Evolutionary conservation across 2,888 invertebrate species (phyloP), one percentile per base, ranked within the genome.

Genomic region (Drosophila neotestacea): DNA sequence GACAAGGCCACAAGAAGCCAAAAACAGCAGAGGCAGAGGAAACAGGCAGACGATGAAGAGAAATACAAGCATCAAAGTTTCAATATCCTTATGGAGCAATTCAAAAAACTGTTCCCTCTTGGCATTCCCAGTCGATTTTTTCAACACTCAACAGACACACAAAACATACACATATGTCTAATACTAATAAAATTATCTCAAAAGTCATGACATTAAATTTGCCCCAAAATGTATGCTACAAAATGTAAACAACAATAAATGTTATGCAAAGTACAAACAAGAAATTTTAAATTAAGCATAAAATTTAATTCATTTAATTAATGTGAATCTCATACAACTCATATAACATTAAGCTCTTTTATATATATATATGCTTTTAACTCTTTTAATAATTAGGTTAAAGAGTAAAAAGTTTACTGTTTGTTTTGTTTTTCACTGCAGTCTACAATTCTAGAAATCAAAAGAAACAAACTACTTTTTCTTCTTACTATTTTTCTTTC

Each of bases 11-110:
- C 39, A 59, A 62, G 48, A 50, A 63, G 69, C 28, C 58, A 55
- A 55, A 47, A 59, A 27, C 39, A 41, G 1, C n/a, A 41, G 0
- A 13, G 41, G 10, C 36, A n/a, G 9, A 36, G 0, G 10, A 32
- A 44, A 3, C 22, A 22, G 22, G 22, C 22, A 22, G 22, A 22
- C 22, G 52, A 34, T 13, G 38, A 16, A 38, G 62, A 10, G 36
- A 13, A 27, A 52, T 34, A 66, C 41, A 39, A 34, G 48, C 78
- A 58, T 59, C 47, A 64, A 61, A 73, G 60, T 64, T 68, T 73
- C 73, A 72, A 73, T 62, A 73, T 73, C 77, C 74, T 55, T 32
- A 46, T 22, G 62, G 77, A 62, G 58, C 77, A 77, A 72, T 75
- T 68, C 61, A 39, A 51, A 52, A 66, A 73, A 64, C 60, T 36